phyloP scores from a whole-genome alignment of 2,113 vertebrate genomes.

The Podarcis muralis region DNA sequence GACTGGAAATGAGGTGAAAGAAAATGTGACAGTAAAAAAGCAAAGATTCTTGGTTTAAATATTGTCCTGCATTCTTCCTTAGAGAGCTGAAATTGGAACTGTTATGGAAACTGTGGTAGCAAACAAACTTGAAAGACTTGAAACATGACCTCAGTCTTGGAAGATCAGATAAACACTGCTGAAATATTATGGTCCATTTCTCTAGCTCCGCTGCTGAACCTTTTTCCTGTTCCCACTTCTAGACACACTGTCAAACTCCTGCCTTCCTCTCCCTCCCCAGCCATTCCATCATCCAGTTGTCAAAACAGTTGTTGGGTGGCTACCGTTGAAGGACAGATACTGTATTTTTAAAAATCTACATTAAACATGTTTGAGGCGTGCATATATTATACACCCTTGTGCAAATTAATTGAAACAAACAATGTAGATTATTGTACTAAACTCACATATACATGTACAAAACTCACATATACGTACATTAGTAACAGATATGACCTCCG shows the following conservation, averaged over 20 bases:
- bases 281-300: neutral
- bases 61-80: constrained; percentile 6
- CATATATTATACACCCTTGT: neutral
- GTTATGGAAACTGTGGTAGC: constrained; percentile 14
- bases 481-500: too few species aligned
- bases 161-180: constrained; percentile 7
- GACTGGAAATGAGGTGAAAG: neutral
- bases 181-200: neutral
- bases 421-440: too few species aligned
- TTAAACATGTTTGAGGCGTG: neutral
- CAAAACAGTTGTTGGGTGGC: neutral
- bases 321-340: neutral
- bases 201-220: neutral
- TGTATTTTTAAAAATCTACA: neutral
- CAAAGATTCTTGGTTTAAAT: constrained; percentile 12
- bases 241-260: neutral
- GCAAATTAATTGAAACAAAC: too few species aligned
- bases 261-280: neutral
- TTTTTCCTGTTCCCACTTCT: neutral
- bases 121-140: constrained; percentile 22
- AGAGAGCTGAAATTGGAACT: neutral
- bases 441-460: too few species aligned
- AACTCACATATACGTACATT: too few species aligned
- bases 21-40: neutral
- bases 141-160: constrained; percentile 21